Base-by-base conservation (phyloP, 2,797 vertebrate genomes). In the Chiroxiphia lanceolata region DNA sequence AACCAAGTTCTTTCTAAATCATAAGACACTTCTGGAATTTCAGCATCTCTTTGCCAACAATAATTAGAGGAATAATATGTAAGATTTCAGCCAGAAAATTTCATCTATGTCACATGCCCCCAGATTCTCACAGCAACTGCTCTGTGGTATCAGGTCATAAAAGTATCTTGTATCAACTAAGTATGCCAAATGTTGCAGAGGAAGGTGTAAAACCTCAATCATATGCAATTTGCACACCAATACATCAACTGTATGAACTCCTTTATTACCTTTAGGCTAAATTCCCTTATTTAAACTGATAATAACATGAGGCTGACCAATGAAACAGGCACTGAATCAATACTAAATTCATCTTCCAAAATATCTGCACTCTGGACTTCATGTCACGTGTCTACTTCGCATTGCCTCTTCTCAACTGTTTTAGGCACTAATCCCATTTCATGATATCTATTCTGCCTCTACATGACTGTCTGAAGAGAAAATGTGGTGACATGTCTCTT, bases 1-100 rank as follows among this genome's bases (percentile, higher is more conserved):
- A 89, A 76, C 11, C n/a, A 79, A 70, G 63, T 64, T 83, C 74
- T 71, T 91, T 92, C 63, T 61, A 67, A 90, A 78, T 93, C 87
- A 87, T 87, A 89, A 76, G 75, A 95, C 82, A 16, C 69, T 85
- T 71, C 77, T 84, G 87, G 91, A 96, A 95, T 78, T 76, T 70
- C 69, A 71, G 36, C 36, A 87, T 57, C 31, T 68, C 26, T 75
- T 94, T 87, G 72, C 74, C 86, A 56, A 92, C 72, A 91, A 94
- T 83, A 94, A 94, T 92, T 86, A 94, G 61, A 91, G 54, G 74
- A 91, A 78, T 90, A 93, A 94, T 57, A 95, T 90, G 94, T 76
- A 72, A 89, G 83, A 72, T 83, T 95, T 89, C 71, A 95, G 96
- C 88, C 92, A 97, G 93, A 90, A 94, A 92, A 96, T 94, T 92